These are phyloP conservation scores for Polyploca ridens DNA, from an alignment of 2,888 invertebrate species.

Conservation along the genomic window DNA sequence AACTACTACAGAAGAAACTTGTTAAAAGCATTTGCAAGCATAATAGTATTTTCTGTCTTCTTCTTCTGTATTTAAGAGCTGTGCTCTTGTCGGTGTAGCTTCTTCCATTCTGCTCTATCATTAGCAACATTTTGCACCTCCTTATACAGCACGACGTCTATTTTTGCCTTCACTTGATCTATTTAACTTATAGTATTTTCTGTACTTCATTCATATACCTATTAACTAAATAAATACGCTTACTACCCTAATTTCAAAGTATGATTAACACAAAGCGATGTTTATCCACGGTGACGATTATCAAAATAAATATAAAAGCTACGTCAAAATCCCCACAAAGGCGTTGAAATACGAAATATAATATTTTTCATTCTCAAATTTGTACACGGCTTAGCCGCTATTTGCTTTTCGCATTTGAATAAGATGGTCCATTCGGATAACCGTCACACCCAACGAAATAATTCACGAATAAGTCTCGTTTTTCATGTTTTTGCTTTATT, in stretches of 20 bases:
- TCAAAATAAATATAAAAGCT: neutral
- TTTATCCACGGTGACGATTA: neutral
- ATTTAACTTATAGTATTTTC: no score
- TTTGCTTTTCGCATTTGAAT: conserved; percentile 32
- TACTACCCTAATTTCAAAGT: neutral
- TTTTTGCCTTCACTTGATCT: no score
- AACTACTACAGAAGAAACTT: no score
- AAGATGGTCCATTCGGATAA: conserved; percentile 21
- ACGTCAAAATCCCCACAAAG: conserved; percentile 13
- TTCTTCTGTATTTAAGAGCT: no score
- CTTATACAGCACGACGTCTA: no score
- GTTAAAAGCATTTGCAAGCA: no score
- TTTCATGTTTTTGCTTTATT: conserved; percentile 23
- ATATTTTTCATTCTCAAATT: conserved; percentile 23
- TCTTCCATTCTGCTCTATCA: no score
- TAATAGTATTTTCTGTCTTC: no score
- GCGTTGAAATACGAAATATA: conserved; percentile 21
- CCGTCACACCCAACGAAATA: conserved; percentile 24
- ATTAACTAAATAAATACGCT: neutral
- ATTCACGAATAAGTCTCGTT: conserved; percentile 25
- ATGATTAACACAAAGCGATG: neutral
- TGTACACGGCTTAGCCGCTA: conserved; percentile 28
- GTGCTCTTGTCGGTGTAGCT: no score
- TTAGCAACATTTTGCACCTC: no score
- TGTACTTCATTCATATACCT: neutral